Conservation (phyloP, 2,797 vertebrate genomes). For the Scolopax bukidnonensis region DNA sequence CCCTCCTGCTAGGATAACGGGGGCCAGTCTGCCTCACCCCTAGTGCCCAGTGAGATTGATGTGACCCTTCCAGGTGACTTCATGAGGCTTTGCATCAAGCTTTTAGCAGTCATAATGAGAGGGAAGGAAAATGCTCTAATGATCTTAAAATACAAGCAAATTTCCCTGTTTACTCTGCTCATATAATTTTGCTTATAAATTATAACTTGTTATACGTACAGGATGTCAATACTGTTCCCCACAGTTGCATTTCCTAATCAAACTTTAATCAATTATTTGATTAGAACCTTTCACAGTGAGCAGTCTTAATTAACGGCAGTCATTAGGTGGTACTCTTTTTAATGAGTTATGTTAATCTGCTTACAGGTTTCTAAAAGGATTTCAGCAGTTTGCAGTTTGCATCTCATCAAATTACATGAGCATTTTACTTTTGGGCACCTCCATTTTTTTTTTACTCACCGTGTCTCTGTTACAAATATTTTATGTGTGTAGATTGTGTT, state of each 20-base stretch:
- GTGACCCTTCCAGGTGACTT: not conserved
- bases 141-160: not conserved
- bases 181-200: constrained; percentile 2
- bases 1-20: not conserved
- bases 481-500: constrained; percentile 63
- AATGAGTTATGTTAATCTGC: constrained; percentile 35
- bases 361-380: constrained; percentile 39
- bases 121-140: not conserved
- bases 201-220: not conserved
- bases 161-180: not conserved
- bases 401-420: constrained; percentile 41
- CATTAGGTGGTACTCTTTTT: constrained; percentile 21
- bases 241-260: constrained; percentile 42
- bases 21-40: not conserved
- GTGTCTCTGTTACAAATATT: constrained; percentile 63
- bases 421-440: constrained; percentile 5
- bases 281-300: constrained; percentile 41
- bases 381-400: constrained; percentile 34
- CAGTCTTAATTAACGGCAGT: constrained; percentile 61
- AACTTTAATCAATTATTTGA: constrained; percentile 43
- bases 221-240: constrained; percentile 2
- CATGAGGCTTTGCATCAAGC: not conserved
- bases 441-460: constrained; percentile 27
- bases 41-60: not conserved
- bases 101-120: not conserved